Evolutionary conservation across 2,113 vertebrate species (phyloP).

Genomic region (Hippolais icterina): DNA sequence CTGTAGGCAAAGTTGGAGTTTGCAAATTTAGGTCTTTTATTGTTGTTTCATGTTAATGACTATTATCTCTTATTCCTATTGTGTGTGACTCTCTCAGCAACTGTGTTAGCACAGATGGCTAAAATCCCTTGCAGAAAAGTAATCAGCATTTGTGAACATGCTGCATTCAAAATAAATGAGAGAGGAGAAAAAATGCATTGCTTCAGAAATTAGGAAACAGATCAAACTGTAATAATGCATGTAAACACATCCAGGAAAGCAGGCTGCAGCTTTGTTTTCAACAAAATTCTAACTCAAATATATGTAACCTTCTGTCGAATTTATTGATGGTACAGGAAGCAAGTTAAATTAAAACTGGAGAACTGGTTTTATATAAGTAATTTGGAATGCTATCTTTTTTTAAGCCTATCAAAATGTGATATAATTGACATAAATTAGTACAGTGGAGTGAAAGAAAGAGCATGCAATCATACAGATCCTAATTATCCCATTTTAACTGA

Average conservation of each 20-base stretch:
- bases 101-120: slow-evolving; percentile 64
- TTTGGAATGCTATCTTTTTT: background rate
- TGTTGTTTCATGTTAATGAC: slow-evolving; percentile 70
- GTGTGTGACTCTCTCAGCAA: slow-evolving; percentile 48
- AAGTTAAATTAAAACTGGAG: background rate
- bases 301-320: background rate
- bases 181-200: slow-evolving; percentile 26
- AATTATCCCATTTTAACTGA: background rate
- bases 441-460: background rate
- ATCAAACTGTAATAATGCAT: slow-evolving; percentile 35
- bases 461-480: background rate
- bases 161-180: slow-evolving; percentile 59
- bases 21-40: slow-evolving; percentile 66
- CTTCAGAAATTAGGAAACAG: slow-evolving; percentile 31
- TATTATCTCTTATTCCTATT: slow-evolving; percentile 50
- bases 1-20: slow-evolving; percentile 59
- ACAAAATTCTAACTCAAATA: background rate
- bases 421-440: background rate
- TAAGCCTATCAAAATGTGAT: background rate
- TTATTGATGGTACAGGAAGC: background rate
- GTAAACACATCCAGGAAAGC: slow-evolving; percentile 8
- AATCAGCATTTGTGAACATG: slow-evolving; percentile 51
- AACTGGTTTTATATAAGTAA: background rate
- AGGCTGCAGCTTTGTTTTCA: slow-evolving; percentile 2
- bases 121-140: slow-evolving; percentile 60